These are phyloP conservation scores for Euplexia lucipara DNA, from an alignment of 2,888 invertebrate species.

Conservation along the genomic window DNA sequence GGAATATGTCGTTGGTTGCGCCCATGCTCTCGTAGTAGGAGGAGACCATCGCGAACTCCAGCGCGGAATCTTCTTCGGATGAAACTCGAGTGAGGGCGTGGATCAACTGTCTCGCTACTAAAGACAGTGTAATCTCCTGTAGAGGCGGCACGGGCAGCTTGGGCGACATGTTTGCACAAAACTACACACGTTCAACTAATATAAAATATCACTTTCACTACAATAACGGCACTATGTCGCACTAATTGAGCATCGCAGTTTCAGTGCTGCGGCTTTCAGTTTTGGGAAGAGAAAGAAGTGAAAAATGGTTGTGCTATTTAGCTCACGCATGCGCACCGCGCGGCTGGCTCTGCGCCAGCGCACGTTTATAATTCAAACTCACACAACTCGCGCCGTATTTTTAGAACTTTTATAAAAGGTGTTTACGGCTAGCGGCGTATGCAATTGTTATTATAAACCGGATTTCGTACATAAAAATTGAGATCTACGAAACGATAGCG, in stretches of 20 bases:
- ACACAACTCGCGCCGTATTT: slow-evolving; percentile 82
- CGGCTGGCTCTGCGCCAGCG: slow-evolving; percentile 83
- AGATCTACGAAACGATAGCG: slow-evolving; percentile 36
- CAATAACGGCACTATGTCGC: slow-evolving; percentile 63
- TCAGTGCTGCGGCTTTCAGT: slow-evolving; percentile 74
- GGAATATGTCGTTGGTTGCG: slow-evolving; percentile 93
- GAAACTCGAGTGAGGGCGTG: slow-evolving; percentile 92
- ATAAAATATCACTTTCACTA: slow-evolving; percentile 76
- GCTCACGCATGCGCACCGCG: slow-evolving; percentile 81
- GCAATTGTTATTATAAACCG: slow-evolving; percentile 77
- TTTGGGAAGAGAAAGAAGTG: slow-evolving; percentile 83
- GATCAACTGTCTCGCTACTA: slow-evolving; percentile 92
- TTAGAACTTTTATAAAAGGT: slow-evolving; percentile 88
- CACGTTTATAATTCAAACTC: slow-evolving; percentile 87
- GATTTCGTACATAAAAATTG: slow-evolving; percentile 53
- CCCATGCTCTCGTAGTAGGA: slow-evolving; percentile 91
- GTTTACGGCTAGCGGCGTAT: slow-evolving; percentile 80
- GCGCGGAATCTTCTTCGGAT: slow-evolving; percentile 90
- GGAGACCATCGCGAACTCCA: slow-evolving; percentile 91
- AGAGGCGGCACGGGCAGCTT: slow-evolving; percentile 91
- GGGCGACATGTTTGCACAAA: slow-evolving; percentile 91
- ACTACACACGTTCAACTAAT: slow-evolving; percentile 63
- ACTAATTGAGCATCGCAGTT: slow-evolving; percentile 82
- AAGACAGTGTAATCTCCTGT: slow-evolving; percentile 91
- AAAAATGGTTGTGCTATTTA: slow-evolving; percentile 84